Percentiles rank a stretch among this genome's conserved stretches.
Conservation (phyloP, 2,888 invertebrate genomes). For the Phortica magna region DNA sequence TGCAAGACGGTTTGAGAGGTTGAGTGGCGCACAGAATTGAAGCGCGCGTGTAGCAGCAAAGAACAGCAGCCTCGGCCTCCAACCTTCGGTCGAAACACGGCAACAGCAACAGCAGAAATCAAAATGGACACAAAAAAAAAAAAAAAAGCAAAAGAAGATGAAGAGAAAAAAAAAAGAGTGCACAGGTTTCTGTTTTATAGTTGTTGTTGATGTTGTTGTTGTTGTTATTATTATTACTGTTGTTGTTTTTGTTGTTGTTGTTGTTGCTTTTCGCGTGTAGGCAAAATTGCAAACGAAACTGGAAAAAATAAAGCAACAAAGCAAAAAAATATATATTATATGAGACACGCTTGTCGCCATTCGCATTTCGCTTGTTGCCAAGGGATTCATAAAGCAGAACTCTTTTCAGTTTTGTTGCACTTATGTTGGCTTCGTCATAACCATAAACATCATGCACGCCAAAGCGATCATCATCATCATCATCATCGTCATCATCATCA, state of each 20-base stretch:
- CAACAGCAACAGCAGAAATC: constrained; percentile 19
- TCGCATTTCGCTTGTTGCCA: constrained; percentile 39
- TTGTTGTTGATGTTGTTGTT: constrained; percentile 23
- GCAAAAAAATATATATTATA: background rate
- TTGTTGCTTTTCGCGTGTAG: background rate
- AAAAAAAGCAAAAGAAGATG: background rate
- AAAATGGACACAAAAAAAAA: constrained; percentile 8
- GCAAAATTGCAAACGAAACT: background rate
- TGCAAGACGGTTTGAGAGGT: background rate
- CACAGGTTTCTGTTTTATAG: constrained; percentile 40
- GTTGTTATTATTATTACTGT: constrained; percentile 37
- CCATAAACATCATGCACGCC: constrained; percentile 19
- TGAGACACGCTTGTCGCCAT: constrained; percentile 12
- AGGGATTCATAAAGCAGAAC: constrained; percentile 28
- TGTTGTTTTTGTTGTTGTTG: constrained; percentile 27
- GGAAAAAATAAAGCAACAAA: background rate
- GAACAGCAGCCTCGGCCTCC: constrained; percentile 34
- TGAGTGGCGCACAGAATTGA: constrained; percentile 33
- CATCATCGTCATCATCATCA: constrained; percentile 38
- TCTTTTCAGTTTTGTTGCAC: background rate
- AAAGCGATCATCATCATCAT: constrained; percentile 27
- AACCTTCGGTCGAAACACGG: constrained; percentile 23
- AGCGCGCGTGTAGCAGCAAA: constrained; percentile 28
- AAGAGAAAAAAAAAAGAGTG: background rate
- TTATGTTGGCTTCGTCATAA: constrained; percentile 20